Evolutionary conservation across 2,113 vertebrate genomes (phyloP).

Genomic region (Pedetes capensis): DNA sequence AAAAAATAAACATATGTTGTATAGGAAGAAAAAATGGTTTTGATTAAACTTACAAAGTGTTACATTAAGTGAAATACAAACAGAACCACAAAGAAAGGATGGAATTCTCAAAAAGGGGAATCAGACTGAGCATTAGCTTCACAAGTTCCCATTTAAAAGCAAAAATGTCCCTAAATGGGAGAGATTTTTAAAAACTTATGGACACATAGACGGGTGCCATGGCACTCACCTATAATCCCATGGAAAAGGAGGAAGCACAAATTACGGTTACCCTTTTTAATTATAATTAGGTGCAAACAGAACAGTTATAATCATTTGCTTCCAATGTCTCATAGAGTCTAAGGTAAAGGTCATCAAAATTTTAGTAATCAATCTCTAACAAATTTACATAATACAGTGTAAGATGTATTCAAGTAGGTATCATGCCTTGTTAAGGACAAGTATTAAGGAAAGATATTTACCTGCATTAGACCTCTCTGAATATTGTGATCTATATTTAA

Average conservation of each 20-base stretch:
- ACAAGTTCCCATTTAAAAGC: not conserved
- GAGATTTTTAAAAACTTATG: not conserved
- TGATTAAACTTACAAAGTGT: not conserved
- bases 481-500: not conserved
- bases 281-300: conserved; percentile 32
- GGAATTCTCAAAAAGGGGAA: not conserved
- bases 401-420: not conserved
- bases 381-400: not conserved
- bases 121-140: not conserved
- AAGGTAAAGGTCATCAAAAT: conserved; percentile 48
- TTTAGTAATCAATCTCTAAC: not conserved
- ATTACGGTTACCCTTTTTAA: not conserved
- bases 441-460: not conserved
- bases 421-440: not conserved
- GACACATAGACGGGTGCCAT: too few relatives aligned
- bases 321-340: not conserved
- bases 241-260: conserved; percentile 15
- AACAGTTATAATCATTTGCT: conserved; percentile 14
- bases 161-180: not conserved
- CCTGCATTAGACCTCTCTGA: not conserved
- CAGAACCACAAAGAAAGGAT: not conserved
- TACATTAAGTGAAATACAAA: not conserved
- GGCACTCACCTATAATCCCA: too few relatives aligned
- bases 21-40: not conserved
- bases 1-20: not conserved